Base-by-base conservation (phyloP, 2,113 vertebrate genomes). In the Formicarius rufipectus region DNA sequence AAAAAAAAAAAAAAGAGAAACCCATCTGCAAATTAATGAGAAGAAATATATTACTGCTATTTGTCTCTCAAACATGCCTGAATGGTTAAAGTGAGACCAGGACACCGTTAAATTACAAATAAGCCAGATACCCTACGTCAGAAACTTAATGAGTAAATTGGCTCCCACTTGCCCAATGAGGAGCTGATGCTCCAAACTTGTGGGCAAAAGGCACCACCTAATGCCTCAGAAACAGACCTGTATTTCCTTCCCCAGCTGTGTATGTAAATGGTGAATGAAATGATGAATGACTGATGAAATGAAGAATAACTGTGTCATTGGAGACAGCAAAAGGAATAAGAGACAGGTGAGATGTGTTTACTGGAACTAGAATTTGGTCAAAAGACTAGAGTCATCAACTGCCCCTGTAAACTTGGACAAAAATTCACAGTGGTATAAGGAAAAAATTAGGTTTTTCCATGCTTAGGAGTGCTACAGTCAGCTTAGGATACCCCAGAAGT, bases 21-120 rank as follows among this genome's bases (percentile, higher is more conserved):
- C 6, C 59, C 90, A 55, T 60, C 81, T 35, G 49, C 73, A 94
- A 93, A 95, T 93, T 95, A 93, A 94, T 95, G 77, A 94, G 69
- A 92, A 60, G 40, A 91, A 92, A 91, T 78, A 27, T 59, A 84
- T 93, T 94, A 64, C 72, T 89, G 53, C 28, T 86, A 53, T 88
- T 90, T 91, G n/a, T 84, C 49, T 96, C 59, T 87, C 62, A 95
- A 85, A 87, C 75, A 91, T 37, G 39, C 37, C 60, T 77, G 74
- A 52, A 87, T 8, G 3, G 33, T 64, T 73, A 53, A 80, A 84
- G 60, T 56, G 47, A 86, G 60, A 78, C 49, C 44, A 87, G 35
- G 56, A 63, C 10, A 59, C 47, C 58, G 78, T 59, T 74, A 88
- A 62, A 71, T 44, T 66, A 85, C 30, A 93, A 89, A 69, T 77